Conservation (phyloP, 2,797 vertebrate species). For the Lithobates pipiens region DNA sequence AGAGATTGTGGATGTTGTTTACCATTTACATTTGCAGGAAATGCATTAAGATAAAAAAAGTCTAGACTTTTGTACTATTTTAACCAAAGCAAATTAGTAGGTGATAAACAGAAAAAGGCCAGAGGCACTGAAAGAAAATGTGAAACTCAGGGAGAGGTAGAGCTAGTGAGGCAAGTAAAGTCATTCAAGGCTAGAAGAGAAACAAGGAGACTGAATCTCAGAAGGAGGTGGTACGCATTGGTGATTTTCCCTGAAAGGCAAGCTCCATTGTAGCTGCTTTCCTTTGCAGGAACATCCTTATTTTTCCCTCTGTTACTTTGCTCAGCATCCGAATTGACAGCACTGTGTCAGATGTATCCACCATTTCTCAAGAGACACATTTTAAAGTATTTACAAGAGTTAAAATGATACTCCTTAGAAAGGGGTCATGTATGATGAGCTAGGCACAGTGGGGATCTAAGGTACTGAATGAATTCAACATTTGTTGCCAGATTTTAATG, state of each 20-base stretch:
- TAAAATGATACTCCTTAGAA: no score
- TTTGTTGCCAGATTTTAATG: no score
- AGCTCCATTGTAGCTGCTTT: background rate
- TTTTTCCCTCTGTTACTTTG: background rate
- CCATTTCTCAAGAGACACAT: background rate
- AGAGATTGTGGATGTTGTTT: no score
- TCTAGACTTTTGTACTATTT: no score
- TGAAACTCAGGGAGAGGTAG: background rate
- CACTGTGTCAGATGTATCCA: background rate
- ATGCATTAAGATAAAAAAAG: no score
- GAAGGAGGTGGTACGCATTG: background rate
- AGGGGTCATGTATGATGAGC: no score
- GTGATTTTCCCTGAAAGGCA: background rate
- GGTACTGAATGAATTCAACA: no score
- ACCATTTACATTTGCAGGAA: no score
- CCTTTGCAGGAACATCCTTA: background rate
- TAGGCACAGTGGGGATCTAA: no score
- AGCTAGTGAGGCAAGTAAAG: slow-evolving; percentile 8
- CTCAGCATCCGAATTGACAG: background rate
- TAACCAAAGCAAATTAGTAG: no score
- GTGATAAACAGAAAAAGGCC: background rate
- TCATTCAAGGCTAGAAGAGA: background rate
- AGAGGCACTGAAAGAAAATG: background rate
- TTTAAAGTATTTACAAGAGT: no score
- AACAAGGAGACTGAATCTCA: background rate